Evolutionary conservation across 1,140 invertebrate genomes (phyloP).

Genomic region (Drosophila sproati): DNA sequence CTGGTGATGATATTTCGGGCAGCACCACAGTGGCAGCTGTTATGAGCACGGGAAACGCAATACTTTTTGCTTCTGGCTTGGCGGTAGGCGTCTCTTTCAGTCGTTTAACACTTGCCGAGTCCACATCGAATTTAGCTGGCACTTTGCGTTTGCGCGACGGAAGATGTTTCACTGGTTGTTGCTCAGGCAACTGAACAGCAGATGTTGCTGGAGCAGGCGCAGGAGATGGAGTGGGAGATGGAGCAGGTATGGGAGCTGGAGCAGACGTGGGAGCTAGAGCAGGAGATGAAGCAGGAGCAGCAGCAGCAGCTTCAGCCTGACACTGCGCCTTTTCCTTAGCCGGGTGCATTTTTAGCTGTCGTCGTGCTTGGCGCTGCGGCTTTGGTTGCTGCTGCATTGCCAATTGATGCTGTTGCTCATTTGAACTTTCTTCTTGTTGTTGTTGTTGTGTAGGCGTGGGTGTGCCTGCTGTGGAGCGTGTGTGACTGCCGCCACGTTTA

Average conservation of each 20-base stretch:
- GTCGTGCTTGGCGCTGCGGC: conserved; percentile 21
- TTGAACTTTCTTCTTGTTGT: neutral
- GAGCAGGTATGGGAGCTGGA: neutral
- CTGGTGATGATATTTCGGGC: no score
- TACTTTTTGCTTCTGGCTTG: no score
- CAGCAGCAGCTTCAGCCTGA: neutral
- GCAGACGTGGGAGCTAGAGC: neutral
- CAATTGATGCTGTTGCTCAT: neutral
- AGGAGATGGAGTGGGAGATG: neutral
- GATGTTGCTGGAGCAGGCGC: neutral
- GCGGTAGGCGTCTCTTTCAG: neutral
- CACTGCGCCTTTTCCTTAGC: neutral
- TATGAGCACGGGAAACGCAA: conserved; percentile 64
- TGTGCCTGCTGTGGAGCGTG: neutral
- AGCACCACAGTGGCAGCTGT: conserved; percentile 29
- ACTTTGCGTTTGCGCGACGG: conserved; percentile 26
- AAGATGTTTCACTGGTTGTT: neutral
- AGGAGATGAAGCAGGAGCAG: neutral
- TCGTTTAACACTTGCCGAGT: neutral
- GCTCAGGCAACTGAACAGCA: neutral
- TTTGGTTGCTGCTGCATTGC: neutral
- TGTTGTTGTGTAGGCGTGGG: neutral
- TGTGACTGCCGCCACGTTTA: neutral
- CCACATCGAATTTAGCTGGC: neutral
- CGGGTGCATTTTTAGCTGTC: neutral